phyloP scores from a whole-genome alignment of 2,797 vertebrate genomes.

The Xiphorhynchus erythropygius region DNA sequence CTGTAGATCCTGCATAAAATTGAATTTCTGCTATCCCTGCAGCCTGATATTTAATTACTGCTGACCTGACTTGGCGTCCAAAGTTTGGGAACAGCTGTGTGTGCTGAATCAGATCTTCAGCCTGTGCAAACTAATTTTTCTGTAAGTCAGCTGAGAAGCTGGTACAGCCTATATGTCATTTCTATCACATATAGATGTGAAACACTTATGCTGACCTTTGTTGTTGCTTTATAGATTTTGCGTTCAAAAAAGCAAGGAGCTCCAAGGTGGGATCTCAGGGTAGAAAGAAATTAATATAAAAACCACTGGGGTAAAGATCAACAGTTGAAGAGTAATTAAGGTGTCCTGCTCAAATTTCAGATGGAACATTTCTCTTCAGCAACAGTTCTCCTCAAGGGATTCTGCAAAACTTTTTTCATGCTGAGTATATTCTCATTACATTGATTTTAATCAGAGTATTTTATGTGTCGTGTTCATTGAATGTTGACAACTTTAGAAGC shows the following conservation, averaged over 20 bases:
- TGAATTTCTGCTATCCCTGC: neutral
- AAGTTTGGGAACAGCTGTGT: constrained; percentile 25
- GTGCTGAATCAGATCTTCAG: constrained; percentile 20
- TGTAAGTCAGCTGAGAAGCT: neutral
- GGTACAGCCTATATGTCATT: neutral
- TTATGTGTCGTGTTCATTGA: neutral
- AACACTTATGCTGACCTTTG: neutral
- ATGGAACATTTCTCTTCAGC: neutral
- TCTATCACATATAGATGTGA: neutral
- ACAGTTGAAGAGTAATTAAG: neutral
- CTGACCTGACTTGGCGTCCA: constrained; percentile 26
- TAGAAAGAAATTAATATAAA: neutral
- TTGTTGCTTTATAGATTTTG: neutral
- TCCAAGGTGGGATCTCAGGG: neutral
- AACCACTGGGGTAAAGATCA: neutral
- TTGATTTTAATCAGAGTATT: neutral
- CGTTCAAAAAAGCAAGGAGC: neutral
- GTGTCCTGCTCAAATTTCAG: neutral
- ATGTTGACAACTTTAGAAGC: neutral
- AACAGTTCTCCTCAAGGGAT: neutral
- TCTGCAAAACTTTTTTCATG: neutral
- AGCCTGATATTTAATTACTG: neutral
- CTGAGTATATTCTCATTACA: neutral
- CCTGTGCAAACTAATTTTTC: neutral
- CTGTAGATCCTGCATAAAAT: neutral